Base-by-base conservation (phyloP, 2,797 vertebrate species). In the Neosilurus hyrtlii region DNA sequence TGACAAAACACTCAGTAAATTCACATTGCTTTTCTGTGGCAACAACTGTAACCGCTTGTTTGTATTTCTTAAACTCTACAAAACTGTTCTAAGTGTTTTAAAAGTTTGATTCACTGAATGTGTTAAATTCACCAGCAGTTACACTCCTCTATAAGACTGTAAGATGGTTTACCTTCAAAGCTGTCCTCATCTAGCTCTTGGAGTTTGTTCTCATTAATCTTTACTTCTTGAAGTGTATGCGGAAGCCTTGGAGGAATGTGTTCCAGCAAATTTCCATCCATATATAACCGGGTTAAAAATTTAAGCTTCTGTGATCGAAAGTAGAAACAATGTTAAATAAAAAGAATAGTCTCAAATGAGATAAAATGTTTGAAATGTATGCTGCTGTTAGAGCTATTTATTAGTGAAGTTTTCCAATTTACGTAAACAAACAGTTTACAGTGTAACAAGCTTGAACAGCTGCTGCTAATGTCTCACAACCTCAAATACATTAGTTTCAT, bases 181-280 rank as follows among this genome's bases (percentile, higher is more conserved):
- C 92, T 91, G 1, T 94, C 92, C 86, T 96, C 91, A 2, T 95
- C 89, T 0, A 99, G 91, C 70, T 86, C 79, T 84, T 92, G 93
- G 75, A 99, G 93, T 72, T 89, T 91, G 90, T 99, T 99, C 87
- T 99, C 97, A 35, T 93, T 99, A 92, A 99, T 92, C 94, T 97
- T 99, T 83, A 99, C 94, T 92, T 99, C 98, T 90, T 98, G 96
- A 83, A 99, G 90, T 54, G 94, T 91, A n/a, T 94, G 82, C 49
- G 98, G 96, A 67, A 99, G 90, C 86, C 91, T 91, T 80, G 91
- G 80, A 52, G 97, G 97, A 83, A 98, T 91, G 0, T 87, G 85
- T 14, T 92, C 91, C 52, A 99, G 92, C 86, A 95, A 92, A 86
- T 99, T 99, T 90, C 95, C 96, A 62, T 98, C 97, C 94, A 99